Conservation (phyloP, 2,113 vertebrate genomes). For the Spilogale gracilis region DNA sequence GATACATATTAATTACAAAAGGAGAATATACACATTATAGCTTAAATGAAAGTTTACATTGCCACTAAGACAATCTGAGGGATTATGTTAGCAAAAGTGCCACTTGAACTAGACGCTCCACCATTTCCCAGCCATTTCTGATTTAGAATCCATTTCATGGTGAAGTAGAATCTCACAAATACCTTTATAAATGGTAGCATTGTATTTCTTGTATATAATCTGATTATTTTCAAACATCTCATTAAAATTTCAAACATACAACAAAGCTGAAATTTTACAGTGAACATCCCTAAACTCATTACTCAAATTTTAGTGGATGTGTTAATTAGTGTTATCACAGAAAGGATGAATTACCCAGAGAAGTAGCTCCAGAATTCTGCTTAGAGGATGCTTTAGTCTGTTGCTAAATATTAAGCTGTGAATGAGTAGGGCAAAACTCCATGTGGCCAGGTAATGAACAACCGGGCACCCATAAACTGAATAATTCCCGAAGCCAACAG, state of each 20-base stretch:
- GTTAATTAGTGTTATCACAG: background rate
- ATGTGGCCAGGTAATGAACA: background rate
- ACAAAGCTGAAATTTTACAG: constrained; percentile 26
- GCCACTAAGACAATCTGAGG: background rate
- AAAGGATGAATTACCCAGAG: background rate
- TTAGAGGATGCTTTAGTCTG: background rate
- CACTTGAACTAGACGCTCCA: background rate
- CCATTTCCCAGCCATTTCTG: background rate
- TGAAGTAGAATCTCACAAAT: background rate
- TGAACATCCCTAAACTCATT: background rate
- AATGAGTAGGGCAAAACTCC: background rate
- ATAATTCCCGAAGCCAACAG: background rate
- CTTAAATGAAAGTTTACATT: background rate
- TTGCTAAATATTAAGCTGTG: background rate
- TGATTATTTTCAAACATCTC: constrained; percentile 9
- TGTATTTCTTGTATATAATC: constrained; percentile 10
- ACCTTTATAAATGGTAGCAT: background rate
- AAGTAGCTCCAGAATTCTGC: background rate
- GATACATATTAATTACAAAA: background rate
- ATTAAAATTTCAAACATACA: constrained; percentile 8
- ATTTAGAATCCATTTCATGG: background rate
- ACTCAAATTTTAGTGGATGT: background rate
- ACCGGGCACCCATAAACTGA: background rate
- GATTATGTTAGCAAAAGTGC: too few species aligned
- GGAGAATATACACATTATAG: background rate